phyloP scores from a whole-genome alignment of 2,888 invertebrate species.

The Eustalomyia histrio region DNA sequence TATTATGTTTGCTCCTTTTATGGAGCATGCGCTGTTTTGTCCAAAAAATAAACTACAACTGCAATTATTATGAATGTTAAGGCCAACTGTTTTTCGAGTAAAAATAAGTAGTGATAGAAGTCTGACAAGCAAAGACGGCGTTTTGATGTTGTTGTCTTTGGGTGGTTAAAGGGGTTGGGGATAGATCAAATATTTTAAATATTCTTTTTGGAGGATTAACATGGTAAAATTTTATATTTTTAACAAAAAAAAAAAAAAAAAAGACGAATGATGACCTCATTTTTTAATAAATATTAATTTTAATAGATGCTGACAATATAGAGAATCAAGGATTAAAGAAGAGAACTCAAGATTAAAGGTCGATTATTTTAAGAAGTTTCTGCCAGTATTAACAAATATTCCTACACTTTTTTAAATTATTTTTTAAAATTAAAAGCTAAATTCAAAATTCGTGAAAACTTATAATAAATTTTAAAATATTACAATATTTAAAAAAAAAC shows the following conservation, averaged over 20 bases:
- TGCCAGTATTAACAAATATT: too few species aligned
- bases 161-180: background rate
- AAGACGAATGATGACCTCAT: conserved; percentile 45
- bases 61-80: conserved; percentile 61
- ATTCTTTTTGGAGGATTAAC: background rate
- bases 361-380: background rate
- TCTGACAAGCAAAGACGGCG: conserved; percentile 44
- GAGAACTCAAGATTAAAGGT: background rate
- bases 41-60: conserved; percentile 46
- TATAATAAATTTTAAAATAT: too few species aligned
- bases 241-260: too few species aligned
- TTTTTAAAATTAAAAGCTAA: too few species aligned
- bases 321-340: background rate
- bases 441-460: too few species aligned
- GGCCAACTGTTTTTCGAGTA: conserved; percentile 62
- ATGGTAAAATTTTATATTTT: conserved; percentile 2
- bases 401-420: too few species aligned
- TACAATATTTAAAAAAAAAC: too few species aligned
- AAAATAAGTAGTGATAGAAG: conserved; percentile 69
- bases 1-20: conserved; percentile 39
- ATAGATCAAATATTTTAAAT: background rate
- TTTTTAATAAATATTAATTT: conserved; percentile 19
- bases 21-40: conserved; percentile 57
- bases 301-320: background rate
- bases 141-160: conserved; percentile 1